Evolutionary conservation across 2,113 vertebrate species (phyloP).

Genomic region (Onychorhynchus coronatus): DNA sequence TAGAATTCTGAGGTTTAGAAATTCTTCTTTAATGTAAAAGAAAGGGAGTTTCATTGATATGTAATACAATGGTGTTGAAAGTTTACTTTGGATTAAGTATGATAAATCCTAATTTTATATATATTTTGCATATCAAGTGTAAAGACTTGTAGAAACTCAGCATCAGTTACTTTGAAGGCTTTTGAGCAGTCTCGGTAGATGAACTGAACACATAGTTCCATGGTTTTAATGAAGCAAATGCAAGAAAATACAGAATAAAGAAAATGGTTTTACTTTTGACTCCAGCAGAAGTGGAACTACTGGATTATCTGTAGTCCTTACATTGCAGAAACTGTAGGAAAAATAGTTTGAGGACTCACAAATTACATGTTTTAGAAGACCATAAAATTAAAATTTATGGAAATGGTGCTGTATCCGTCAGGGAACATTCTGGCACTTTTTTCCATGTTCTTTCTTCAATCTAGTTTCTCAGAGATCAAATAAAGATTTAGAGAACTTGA

Average conservation of each 20-base stretch:
- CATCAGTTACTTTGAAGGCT: not conserved
- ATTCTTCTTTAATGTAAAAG: not conserved
- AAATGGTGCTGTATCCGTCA: not conserved
- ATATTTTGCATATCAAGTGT: not conserved
- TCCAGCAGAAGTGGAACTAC: not conserved
- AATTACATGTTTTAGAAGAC: not conserved
- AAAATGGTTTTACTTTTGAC: not conserved
- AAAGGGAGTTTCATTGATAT: not conserved
- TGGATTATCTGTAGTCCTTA: not conserved
- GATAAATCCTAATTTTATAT: not conserved
- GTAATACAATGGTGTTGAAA: not conserved
- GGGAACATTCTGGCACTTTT: not conserved
- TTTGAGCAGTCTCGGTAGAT: not conserved
- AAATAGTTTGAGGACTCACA: not conserved
- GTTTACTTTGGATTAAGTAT: not conserved
- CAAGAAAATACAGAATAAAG: not conserved
- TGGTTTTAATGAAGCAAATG: not conserved
- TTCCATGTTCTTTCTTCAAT: not conserved
- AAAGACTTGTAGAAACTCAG: not conserved
- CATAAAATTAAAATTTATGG: not conserved
- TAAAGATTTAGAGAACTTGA: not conserved
- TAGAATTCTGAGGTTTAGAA: not conserved
- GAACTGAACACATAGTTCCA: not conserved
- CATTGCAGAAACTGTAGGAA: not conserved
- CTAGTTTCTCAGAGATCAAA: not conserved